Percentiles rank a stretch among this genome's conserved stretches.
phyloP scores from a whole-genome alignment of 2,888 invertebrate species.

The Drosophila dives region DNA sequence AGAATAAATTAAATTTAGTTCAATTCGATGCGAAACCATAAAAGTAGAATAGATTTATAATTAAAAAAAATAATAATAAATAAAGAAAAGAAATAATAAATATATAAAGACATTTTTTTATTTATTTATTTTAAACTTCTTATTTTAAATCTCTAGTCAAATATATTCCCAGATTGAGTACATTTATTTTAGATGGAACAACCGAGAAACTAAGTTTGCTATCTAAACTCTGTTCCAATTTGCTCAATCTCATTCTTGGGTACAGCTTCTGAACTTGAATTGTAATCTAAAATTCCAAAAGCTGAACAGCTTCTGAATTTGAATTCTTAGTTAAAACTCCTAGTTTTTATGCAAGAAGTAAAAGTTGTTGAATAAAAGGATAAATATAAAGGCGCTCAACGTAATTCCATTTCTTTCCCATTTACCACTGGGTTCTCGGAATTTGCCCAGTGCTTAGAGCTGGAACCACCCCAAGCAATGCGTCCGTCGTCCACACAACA shows the following conservation, averaged over 20 bases:
- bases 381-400: neutral
- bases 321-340: neutral
- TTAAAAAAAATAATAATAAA: no score
- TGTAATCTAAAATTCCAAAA: neutral
- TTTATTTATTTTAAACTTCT: no score
- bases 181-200: neutral
- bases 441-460: constrained; percentile 6
- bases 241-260: neutral
- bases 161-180: neutral
- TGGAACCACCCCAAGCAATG: constrained; percentile 16
- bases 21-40: no score
- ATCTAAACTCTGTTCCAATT: neutral
- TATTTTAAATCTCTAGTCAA: neutral
- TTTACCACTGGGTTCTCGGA: constrained; percentile 32
- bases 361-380: neutral
- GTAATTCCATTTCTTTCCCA: neutral
- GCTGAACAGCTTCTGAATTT: neutral
- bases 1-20: neutral
- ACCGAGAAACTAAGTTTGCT: neutral
- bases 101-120: no score
- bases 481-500: neutral
- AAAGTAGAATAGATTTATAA: neutral
- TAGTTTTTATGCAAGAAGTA: neutral
- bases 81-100: no score
- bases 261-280: neutral